Evolutionary conservation across 2,888 invertebrate genomes (phyloP), one percentile per base, ranked within the genome.

Genomic region (Mechanitis messenoides): DNA sequence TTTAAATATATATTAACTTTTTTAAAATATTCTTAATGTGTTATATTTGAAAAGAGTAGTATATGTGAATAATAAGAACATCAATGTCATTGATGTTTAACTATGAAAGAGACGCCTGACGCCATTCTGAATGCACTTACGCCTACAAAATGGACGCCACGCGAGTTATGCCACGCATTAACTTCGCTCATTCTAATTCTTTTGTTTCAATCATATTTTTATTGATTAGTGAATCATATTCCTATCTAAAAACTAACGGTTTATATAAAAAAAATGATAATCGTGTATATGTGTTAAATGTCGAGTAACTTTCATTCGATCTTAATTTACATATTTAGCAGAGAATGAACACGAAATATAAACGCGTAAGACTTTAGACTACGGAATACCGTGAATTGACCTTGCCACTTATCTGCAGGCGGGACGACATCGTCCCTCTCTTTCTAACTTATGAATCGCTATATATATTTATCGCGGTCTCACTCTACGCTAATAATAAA

Each of bases 381-480:
- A 42, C 42, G 42, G 11, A 73, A 74, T 71, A 67, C 69, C 71
- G 77, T 72, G 74, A 78, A 79, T 78, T 87, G 88, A 87, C 88
- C 88, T 89, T 87, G 87, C 74, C 73, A 83, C 72, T 82, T 85
- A 85, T 85, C 85, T 84, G 77, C 81, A 77, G 72, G 73, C 79
- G 71, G 70, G 70, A 68, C 59, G 70, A 68, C 59, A 55, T 69
- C 58, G 47, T 62, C 74, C 68, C 46, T 84, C 85, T 76, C 82
- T 64, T 71, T 85, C 81, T 62, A 68, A 65, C 82, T 45, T 66
- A 60, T 65, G 71, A 78, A 85, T 85, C 84, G 68, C 86, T 85
- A 84, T 68, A 60, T 53, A 61, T 73, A 73, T 50, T 64, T 75
- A 62, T 70, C 58, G 63, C 76, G 55, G 63, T 85, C 86, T 75